Evolutionary conservation across 2,113 vertebrate species (phyloP).

Genomic region (Morone chrysops): DNA sequence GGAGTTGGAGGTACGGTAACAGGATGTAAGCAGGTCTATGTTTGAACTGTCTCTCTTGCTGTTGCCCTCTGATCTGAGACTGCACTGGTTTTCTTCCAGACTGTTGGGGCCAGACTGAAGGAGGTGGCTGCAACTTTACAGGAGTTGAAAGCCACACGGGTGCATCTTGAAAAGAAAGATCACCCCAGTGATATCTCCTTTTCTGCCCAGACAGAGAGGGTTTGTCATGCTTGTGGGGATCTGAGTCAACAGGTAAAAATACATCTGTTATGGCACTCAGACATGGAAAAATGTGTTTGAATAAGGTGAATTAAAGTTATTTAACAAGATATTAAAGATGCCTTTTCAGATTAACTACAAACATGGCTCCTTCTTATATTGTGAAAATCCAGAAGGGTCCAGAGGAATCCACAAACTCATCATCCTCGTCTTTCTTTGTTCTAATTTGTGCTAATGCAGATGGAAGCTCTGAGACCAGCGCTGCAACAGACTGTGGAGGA

Average conservation of each 20-base stretch:
- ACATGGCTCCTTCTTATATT: background rate
- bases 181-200: conserved; percentile 58
- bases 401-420: too few species aligned
- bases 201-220: conserved; percentile 53
- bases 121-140: conserved; percentile 82
- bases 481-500: conserved; percentile 72
- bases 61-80: conserved; percentile 10
- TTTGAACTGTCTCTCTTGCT: background rate
- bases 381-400: too few species aligned
- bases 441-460: conserved; percentile 60
- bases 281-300: background rate
- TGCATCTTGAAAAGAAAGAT: conserved; percentile 30
- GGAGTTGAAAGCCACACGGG: conserved; percentile 76
- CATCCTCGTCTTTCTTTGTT: conserved; percentile 7
- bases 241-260: conserved; percentile 85
- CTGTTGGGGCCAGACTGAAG: conserved; percentile 80
- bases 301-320: background rate
- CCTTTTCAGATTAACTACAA: background rate
- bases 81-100: conserved; percentile 74
- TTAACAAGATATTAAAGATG: background rate
- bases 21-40: background rate
- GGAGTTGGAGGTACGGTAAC: conserved; percentile 87
- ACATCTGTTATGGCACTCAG: background rate
- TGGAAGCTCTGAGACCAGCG: conserved; percentile 73
- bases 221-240: conserved; percentile 73